Conservation (phyloP, 1,140 invertebrate genomes). For the Temnothorax nylanderi region DNA sequence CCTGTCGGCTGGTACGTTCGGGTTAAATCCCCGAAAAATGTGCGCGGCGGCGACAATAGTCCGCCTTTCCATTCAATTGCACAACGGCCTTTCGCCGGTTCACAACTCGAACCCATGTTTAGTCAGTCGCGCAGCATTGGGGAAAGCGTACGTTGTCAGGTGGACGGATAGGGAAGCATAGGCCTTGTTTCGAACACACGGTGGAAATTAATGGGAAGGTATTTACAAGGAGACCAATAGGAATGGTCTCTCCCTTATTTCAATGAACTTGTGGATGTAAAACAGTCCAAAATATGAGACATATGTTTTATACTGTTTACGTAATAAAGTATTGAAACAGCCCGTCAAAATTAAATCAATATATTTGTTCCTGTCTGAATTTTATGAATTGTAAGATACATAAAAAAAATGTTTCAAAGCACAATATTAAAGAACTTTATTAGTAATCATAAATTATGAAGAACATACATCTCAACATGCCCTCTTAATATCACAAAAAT, state of each 20-base stretch:
- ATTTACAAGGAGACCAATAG: slow-evolving; percentile 1
- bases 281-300: neutral
- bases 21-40: slow-evolving; percentile 38
- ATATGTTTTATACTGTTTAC: neutral
- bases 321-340: neutral
- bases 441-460: neutral
- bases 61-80: slow-evolving; percentile 57
- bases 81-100: slow-evolving; percentile 60
- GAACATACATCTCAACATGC: neutral
- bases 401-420: neutral
- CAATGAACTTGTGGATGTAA: neutral
- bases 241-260: neutral
- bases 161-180: slow-evolving; percentile 1
- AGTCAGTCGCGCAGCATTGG: slow-evolving; percentile 29
- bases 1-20: neutral
- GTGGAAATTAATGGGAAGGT: slow-evolving; percentile 65
- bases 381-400: neutral
- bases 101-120: slow-evolving; percentile 24
- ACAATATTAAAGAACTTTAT: neutral
- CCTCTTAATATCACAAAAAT: neutral
- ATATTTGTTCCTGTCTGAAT: neutral
- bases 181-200: slow-evolving; percentile 49
- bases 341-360: neutral
- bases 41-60: slow-evolving; percentile 40
- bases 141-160: slow-evolving; percentile 37